Conservation (phyloP, 92 coral and sea anemone species). For the Paramuricea clavata region DNA sequence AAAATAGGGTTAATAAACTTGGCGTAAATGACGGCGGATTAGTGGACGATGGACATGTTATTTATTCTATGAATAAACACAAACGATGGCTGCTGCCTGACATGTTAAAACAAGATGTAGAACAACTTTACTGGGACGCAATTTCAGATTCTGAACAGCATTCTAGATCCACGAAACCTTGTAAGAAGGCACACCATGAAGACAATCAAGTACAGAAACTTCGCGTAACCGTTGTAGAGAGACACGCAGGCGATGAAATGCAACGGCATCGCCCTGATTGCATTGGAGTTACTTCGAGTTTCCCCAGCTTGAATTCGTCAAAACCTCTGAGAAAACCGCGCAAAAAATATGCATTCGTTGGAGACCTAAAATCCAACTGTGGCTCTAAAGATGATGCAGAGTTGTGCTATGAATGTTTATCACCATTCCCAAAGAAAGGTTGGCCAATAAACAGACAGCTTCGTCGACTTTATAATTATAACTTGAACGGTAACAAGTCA, state of each 20-base stretch:
- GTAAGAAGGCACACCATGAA: not conserved
- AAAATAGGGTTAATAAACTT: constrained; percentile 41
- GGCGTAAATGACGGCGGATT: constrained; percentile 19
- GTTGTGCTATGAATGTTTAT: constrained; percentile 16
- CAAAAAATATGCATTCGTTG: constrained; percentile 38
- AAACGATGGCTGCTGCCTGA: constrained; percentile 95
- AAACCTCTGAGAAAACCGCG: constrained; percentile 21
- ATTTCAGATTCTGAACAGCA: not conserved
- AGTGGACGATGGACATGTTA: constrained; percentile 26
- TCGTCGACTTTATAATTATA: not conserved
- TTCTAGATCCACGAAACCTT: not conserved
- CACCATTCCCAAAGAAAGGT: constrained; percentile 18
- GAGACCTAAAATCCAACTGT: constrained; percentile 21
- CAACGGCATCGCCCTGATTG: constrained; percentile 21
- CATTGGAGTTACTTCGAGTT: constrained; percentile 2
- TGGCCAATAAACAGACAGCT: constrained; percentile 10
- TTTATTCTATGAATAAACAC: constrained; percentile 85
- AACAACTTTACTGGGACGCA: constrained; percentile 32
- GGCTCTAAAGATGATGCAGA: not conserved
- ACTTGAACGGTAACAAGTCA: not conserved
- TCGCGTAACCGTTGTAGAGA: constrained; percentile 41
- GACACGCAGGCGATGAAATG: not conserved
- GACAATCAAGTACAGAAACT: not conserved
- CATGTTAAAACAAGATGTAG: constrained; percentile 66
- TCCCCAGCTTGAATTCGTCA: not conserved